A percentile compares a stretch with the other conserved stretches of the same genome.
Conservation (phyloP, 2,888 invertebrate genomes). For the Caenorhabditis angaria region DNA sequence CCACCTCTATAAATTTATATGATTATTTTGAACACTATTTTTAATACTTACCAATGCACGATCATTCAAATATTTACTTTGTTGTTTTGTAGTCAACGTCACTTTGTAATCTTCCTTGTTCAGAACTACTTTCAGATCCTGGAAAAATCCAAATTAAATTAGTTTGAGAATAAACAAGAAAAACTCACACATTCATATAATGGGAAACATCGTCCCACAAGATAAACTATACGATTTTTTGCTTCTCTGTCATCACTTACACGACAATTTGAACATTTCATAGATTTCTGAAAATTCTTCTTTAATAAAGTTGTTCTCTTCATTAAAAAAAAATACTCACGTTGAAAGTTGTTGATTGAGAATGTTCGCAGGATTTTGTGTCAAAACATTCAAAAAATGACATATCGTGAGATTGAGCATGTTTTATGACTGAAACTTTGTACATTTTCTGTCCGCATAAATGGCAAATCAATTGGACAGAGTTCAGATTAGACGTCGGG, state of each 20-base stretch:
- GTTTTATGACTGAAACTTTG: neutral
- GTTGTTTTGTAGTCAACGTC: neutral
- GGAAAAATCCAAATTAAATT: neutral
- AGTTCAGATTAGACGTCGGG: neutral
- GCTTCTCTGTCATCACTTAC: neutral
- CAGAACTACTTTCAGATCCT: neutral
- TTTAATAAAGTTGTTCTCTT: too few species aligned
- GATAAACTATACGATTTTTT: neutral
- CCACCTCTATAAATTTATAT: neutral
- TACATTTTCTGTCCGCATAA: neutral
- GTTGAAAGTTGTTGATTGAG: neutral
- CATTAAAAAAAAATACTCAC: too few species aligned
- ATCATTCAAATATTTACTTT: neutral
- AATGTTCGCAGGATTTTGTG: neutral
- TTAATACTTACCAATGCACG: neutral
- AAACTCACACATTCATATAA: neutral
- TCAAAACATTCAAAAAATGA: neutral
- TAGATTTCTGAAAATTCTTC: neutral
- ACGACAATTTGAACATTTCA: constrained; percentile 1
- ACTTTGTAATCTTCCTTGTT: neutral
- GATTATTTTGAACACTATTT: too few species aligned
- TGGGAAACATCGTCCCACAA: neutral
- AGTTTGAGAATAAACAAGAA: neutral
- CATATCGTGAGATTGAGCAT: neutral
- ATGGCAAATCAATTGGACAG: neutral